Base-by-base conservation (phyloP, 35 echinoderm and acorn worm species). In the Amphiura filiformis region DNA sequence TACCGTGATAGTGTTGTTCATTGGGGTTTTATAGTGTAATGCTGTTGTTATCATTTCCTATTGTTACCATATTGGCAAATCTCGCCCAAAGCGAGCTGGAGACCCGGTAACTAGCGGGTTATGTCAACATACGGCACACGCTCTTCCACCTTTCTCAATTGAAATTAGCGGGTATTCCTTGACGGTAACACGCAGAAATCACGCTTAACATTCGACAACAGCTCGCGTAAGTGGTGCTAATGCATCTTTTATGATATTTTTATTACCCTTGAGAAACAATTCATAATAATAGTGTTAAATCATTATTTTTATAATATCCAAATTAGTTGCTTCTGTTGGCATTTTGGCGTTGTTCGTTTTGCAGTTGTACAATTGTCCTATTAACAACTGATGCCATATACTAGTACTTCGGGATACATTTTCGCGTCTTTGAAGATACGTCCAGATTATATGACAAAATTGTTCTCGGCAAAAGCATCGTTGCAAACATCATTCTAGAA, bases 11-110 rank as follows among this genome's bases (percentile, higher is more conserved):
- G 15, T 70, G 28, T 70, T 70, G 61, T 70, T 70, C 61, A 23
- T 26, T 11, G 26, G 28, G 61, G 61, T 18, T 70, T 70, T 70
- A 70, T 70, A 70, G 28, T 4, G 61, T 30, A 18, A 30, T 70
- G 61, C 17, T 70, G 61, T 70, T 70, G 61, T 70, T 70, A 70
- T 70, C 61, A 13, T 70, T 70, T 70, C 61, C 61, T 70, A 70
- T 70, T 70, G 61, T 70, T 70, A n/a, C 17, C 61, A 15, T 26
- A 23, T 23, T 70, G 28, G 15, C 26, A 70, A 70, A 70, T 70
- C 61, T 70, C 17, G 61, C 61, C 61, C 17, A 70, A 23, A 70
- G 61, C 61, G 28, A 70, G 28, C 1, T 2, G 28, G 61, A 70
- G 28, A 70, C 15, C 15, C 61, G 1, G 61, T 52, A 70, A 70